Base-by-base conservation (phyloP, 2,888 invertebrate species). In the Melanchra persicariae region DNA sequence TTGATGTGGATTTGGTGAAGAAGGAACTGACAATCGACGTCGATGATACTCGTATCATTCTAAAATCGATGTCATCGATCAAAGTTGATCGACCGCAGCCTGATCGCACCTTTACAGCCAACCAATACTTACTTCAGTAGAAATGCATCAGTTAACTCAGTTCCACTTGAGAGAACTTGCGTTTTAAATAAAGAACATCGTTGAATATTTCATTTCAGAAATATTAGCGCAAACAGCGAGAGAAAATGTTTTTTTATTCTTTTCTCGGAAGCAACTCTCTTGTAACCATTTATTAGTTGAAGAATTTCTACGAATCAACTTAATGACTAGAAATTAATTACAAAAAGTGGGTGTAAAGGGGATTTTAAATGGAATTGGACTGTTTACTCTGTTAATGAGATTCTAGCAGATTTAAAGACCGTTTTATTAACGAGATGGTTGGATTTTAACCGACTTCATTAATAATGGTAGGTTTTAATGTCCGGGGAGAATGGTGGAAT, bases 71-170 rank as follows among this genome's bases (percentile, higher is more conserved):
- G 8, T 52, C 17, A 52, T 52, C 9, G 52, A 52, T 52, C 17
- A 26, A 52, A 8, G 1, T 22, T 24, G 17, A 54, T 54, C 9
- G 52, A 54, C 26, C 9, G 9, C 52, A 54, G 19, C 30, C 30
- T 30, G 54, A 0, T 54, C 19, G 30, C 54, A 54, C 54, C 54
- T n/a, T 73, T 55, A 24, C 47, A 19, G 37, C 30, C 8, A 45
- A 26, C 34, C 34, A 70, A 63, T 30, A 19, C 17, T 26, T 61
- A 37, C 40, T 81, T 63, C 63, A 63, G 52, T 64, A 47, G 34
- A 30, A 49, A 61, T 67, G 47, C 61, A 74, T 69, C 51, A 60
- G 57, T 70, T 58, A 55, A 54, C 54, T 74, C 62, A 59, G n/a
- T 62, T 45, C 30, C 17, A 71, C n/a, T 60, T n/a, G 17, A 61